Evolutionary conservation across 2,888 invertebrate species (phyloP), one percentile per base, ranked within the genome.

Genomic region (Rhagonycha fulva): DNA sequence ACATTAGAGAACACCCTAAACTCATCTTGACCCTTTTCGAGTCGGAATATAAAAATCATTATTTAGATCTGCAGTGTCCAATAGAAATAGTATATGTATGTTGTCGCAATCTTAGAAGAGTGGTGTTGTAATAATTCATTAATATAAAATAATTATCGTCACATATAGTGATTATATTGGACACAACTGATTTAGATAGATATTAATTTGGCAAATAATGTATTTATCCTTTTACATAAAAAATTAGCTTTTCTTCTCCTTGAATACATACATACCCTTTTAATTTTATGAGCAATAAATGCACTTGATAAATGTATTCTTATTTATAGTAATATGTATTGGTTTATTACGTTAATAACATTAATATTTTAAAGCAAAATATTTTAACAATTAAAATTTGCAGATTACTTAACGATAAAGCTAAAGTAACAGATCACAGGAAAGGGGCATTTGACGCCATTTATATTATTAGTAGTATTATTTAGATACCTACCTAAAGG

Each of bases 401-500:
- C 85, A 85, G 83, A 84, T 76, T 83, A 71, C 47, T 78, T 76
- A 75, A 86, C 85, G 84, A 86, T 86, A 84, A 86, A 86, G 86
- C 86, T 86, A 84, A 79, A 81, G 47, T 81, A 82, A 81, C 82
- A 82, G 82, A 86, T 86, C 86, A 86, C 86, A 86, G 86, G 85
- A 85, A 83, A 83, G 84, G 85, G 80, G 78, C 79, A 77, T 78
- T 79, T 81, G 76, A 76, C 72, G 74, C 75, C 77, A 47, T 78
- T 70, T 76, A 76, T 72, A 73, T 76, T 72, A 32, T 19, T 19
- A 1, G 19, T 19, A 19, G 19, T 19, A 32, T 72, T 73, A 74
- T 26, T 26, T 26, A 26, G 7, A 26, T 71, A 26, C 14, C 47
- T 47, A 28, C 47, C 30, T 72, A 24, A 32, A 19, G 67, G 67